Base-by-base conservation (phyloP, 2,797 vertebrate species). In the Sebastes variabilis region DNA sequence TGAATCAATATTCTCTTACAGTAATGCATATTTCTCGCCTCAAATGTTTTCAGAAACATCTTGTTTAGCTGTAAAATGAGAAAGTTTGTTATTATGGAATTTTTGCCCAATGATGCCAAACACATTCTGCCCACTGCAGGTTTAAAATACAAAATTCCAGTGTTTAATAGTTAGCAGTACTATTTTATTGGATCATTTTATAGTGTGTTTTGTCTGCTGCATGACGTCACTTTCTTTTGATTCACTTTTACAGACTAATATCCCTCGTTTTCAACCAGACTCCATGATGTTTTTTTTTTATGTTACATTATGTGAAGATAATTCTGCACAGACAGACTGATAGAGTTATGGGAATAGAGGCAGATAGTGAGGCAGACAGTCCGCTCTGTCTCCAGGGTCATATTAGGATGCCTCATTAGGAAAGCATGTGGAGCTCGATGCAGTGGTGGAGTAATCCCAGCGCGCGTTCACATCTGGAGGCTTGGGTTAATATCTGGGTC, bases 401-500 rank as follows among this genome's bases (percentile, higher is more conserved):
- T 91, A 88, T 94, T 86, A 88, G 94, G 94, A 94, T 94, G 87
- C 89, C 84, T 95, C 89, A 89, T 94, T 93, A 92, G 93, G 84
- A 90, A 91, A 93, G 94, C 92, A 92, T 94, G 94, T 94, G 94
- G 91, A 91, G 91, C 86, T 82, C 80, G 90, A 89, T 94, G 93
- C 90, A 91, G 90, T 78, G 89, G 89, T 92, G 91, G 88, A 94
- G 93, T 96, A 95, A 95, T 96, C 94, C 94, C 88, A 90, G 84
- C 55, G 80, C 82, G 81, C 77, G 86, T 90, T 92, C 94, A 96
- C 95, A 96, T 96, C 95, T 96, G 95, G 95, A 96, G 90, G 92
- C 91, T 93, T 86, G 89, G 92, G 95, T 93, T 95, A 94, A 95
- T 94, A 95, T 95, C 89, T 96, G 93, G 95, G 95, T 96, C 95